Base-by-base conservation (phyloP, 2,113 vertebrate species). In the Hemiprocne comata region DNA sequence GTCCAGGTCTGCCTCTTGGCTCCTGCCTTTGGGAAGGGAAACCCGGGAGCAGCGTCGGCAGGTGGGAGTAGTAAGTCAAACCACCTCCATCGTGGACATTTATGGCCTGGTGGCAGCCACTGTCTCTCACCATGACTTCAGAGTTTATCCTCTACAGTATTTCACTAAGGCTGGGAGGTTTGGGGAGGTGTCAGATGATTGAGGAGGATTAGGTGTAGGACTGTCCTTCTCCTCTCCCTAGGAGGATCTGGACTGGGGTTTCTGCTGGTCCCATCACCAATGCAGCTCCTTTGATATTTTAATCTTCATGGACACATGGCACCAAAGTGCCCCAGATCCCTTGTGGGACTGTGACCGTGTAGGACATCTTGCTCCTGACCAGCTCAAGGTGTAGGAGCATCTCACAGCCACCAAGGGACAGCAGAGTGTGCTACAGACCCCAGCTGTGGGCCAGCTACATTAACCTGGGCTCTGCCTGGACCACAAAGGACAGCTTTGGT, bases 101-200 rank as follows among this genome's bases (percentile, higher is more conserved):
- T 33, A 51, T 1, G 1, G 48, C 25, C 50, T 28, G 11, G 13
- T 57, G 29, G 40, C 66, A 78, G 38, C 33, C 34, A 9, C 11
- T 1, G 0, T 19, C 3, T 71, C 26, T 78, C 57, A 48, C 61
- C 9, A 24, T 26, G 16, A 44, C 48, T 31, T 38, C 34, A 24
- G 40, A 50, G 28, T 78, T 82, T 38, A 38, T 87, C 28, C 28
- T 83, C 34, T 29, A 17, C 12, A 58, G 61, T 12, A 21, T 62
- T 87, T 87, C 1, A 5, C 36, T 38, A 24, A 58, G 51, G 12
- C n/a, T 4, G 20, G 13, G 18, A 58, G 10, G 13, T 61, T 15
- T 54, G 36, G 18, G 1, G 2, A 36, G 54, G 28, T 84, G n/a
- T 19, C 1, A 1, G n/a, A 16, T 19, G 48, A 5, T 9, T 2